Conservation (phyloP, 2,113 vertebrate genomes). For the Piprites chloris region DNA sequence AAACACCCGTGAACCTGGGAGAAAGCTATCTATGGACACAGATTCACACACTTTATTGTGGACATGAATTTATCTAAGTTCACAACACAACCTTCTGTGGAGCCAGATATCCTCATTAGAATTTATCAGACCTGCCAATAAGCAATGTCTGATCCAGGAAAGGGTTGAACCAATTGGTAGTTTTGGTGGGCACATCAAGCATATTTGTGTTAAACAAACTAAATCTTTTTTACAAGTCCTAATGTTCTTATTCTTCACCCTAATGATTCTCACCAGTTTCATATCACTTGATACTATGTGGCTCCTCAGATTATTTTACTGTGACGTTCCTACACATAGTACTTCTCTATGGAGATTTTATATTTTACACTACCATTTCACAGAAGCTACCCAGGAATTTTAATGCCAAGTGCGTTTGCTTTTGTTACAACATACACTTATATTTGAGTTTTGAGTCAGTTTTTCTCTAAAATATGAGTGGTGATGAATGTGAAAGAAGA, state of each 20-base stretch:
- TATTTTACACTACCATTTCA: background rate
- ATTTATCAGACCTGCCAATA: background rate
- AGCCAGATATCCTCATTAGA: background rate
- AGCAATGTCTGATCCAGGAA: background rate
- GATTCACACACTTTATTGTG: background rate
- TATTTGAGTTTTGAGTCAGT: background rate
- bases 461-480: background rate
- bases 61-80: background rate
- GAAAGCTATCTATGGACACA: background rate
- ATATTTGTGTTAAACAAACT: background rate
- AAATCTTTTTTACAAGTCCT: background rate
- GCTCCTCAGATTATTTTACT: background rate
- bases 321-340: background rate
- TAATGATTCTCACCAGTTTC: background rate
- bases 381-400: background rate
- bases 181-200: background rate
- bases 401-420: background rate
- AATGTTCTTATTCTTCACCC: background rate
- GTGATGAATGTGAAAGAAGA: background rate
- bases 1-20: background rate
- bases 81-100: background rate
- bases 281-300: background rate
- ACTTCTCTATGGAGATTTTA: background rate
- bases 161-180: rapidly evolving
- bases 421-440: background rate